These are phyloP conservation scores for Vultur gryphus DNA, from an alignment of 2,797 vertebrate species.

Conservation along the genomic window DNA sequence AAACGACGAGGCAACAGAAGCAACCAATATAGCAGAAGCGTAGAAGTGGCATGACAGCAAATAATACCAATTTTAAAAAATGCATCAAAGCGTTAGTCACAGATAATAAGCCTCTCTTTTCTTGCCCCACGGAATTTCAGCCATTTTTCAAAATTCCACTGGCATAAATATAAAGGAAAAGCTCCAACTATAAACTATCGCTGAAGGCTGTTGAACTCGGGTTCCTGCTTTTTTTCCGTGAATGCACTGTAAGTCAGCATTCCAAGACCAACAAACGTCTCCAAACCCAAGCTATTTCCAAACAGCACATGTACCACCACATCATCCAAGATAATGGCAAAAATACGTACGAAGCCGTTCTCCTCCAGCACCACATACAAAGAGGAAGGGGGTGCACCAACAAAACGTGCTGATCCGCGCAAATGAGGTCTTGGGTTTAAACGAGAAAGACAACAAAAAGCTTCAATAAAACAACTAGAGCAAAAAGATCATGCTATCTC, in stretches of 20 bases:
- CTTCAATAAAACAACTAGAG: not conserved
- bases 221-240: conserved; percentile 40
- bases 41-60: not conserved
- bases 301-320: not conserved
- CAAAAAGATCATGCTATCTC: not conserved
- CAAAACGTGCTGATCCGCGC: not conserved
- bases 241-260: conserved; percentile 10
- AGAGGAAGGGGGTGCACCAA: not conserved
- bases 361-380: not conserved
- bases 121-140: not conserved
- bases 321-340: not conserved
- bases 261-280: conserved; percentile 48
- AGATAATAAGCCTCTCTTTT: not conserved
- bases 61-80: not conserved
- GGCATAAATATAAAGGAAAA: conserved; percentile 43
- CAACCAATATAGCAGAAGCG: rapidly evolving
- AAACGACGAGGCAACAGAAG: not conserved
- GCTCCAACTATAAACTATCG: conserved; percentile 38
- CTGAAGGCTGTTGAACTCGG: conserved; percentile 13
- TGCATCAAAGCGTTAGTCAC: not conserved
- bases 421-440: not conserved
- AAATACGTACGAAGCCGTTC: not conserved
- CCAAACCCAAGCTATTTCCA: conserved; percentile 16
- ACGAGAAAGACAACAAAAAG: not conserved
- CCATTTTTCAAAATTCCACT: conserved; percentile 49